phyloP scores from a whole-genome alignment of 2,113 vertebrate genomes.

The Murina feae region DNA sequence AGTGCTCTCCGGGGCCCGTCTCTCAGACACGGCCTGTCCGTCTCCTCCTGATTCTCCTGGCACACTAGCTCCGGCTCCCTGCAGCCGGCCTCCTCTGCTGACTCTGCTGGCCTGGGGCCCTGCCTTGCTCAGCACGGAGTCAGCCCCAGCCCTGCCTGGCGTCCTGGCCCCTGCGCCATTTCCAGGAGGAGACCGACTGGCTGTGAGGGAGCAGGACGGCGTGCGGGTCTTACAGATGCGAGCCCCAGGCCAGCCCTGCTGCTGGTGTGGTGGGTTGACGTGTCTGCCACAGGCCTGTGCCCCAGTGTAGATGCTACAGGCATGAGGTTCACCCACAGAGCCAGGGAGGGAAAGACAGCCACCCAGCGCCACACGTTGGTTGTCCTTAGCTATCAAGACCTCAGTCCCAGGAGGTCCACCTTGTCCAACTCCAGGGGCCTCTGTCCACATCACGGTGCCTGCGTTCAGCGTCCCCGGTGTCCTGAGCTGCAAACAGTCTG shows the following conservation, averaged over 20 bases:
- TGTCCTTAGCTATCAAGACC: neutral
- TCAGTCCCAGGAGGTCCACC: accelerated
- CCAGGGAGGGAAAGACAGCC: neutral
- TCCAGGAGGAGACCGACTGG: neutral
- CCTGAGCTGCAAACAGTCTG: accelerated
- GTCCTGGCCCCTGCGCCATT: neutral
- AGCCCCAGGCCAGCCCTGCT: neutral
- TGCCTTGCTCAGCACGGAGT: neutral
- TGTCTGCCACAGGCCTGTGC: neutral
- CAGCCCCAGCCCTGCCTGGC: neutral
- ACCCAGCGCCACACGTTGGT: accelerated
- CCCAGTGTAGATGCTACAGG: neutral
- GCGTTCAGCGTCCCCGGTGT: accelerated
- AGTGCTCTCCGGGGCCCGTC: neutral
- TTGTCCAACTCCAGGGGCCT: neutral
- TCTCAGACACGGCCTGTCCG: neutral
- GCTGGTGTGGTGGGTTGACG: neutral
- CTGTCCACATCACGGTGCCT: neutral
- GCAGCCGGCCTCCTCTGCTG: neutral
- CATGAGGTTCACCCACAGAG: neutral
- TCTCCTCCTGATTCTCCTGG: neutral
- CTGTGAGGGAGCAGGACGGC: neutral
- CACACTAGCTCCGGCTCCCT: neutral
- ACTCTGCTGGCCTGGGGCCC: neutral
- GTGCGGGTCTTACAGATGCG: neutral